phyloP scores from a whole-genome alignment of 2,113 vertebrate species.

The Philantomba maxwellii region DNA sequence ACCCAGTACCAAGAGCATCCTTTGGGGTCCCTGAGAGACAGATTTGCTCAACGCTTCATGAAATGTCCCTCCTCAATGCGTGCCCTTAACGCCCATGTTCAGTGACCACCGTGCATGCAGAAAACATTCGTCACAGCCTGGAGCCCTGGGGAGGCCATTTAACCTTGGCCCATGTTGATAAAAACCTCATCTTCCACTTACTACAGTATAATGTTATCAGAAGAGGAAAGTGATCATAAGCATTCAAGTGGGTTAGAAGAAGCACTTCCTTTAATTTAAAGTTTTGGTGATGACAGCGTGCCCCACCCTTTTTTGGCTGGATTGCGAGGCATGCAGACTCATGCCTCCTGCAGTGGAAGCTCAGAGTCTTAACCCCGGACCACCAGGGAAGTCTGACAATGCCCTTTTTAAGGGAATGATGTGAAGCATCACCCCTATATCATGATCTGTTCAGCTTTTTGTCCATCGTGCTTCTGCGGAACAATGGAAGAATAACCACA shows the following conservation, averaged over 20 bases:
- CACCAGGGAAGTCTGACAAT: background rate
- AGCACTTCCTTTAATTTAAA: background rate
- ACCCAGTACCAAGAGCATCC: background rate
- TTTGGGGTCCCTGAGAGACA: background rate
- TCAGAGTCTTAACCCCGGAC: background rate
- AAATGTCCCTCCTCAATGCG: background rate
- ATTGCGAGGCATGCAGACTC: background rate
- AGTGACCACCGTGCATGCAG: no score
- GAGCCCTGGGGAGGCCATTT: background rate
- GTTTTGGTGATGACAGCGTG: background rate
- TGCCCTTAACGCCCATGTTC: background rate
- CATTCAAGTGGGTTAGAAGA: background rate
- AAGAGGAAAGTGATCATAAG: background rate
- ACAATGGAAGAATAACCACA: background rate
- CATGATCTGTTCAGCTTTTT: background rate
- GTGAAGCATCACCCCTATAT: background rate
- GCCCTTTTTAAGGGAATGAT: background rate
- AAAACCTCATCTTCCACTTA: background rate
- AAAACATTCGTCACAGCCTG: background rate
- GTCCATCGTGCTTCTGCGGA: background rate
- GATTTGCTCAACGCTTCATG: background rate
- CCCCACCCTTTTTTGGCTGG: background rate
- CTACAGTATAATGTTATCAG: background rate
- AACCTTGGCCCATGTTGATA: background rate
- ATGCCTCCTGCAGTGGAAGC: background rate